These are phyloP conservation scores for Cryptotis parvus DNA, from an alignment of 2,113 vertebrate species.

Conservation along the genomic window DNA sequence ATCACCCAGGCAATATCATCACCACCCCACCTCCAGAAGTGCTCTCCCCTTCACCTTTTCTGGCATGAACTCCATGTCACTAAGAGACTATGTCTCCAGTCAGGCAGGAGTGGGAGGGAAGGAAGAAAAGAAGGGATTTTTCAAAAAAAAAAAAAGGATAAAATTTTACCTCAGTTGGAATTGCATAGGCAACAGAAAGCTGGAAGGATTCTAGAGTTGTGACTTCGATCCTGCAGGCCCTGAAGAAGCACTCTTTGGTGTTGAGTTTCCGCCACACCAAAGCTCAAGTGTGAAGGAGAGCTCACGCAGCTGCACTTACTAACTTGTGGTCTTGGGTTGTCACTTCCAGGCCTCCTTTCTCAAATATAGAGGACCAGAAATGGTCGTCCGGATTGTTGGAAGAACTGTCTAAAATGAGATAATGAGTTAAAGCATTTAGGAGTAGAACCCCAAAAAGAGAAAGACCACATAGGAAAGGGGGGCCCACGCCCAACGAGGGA, in stretches of 20 bases:
- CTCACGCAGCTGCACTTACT: not conserved
- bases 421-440: slow-evolving; percentile 9
- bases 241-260: not conserved
- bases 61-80: not conserved
- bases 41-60: not conserved
- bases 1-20: slow-evolving; percentile 26
- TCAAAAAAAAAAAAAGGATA: not conserved
- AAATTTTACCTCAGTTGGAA: slow-evolving; percentile 9
- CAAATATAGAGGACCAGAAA: slow-evolving; percentile 19
- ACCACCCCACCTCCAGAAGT: not conserved
- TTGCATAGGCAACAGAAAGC: not conserved
- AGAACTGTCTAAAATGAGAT: slow-evolving; percentile 9
- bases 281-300: not conserved
- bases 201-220: not conserved
- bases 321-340: not conserved
- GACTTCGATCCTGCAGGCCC: not conserved
- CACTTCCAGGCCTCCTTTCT: not conserved
- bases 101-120: not conserved
- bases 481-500: too few relatives aligned
- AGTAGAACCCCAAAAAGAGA: too few relatives aligned
- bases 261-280: not conserved
- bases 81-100: not conserved
- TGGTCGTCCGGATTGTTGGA: not conserved
- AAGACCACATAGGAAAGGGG: too few relatives aligned
- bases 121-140: too few relatives aligned